phyloP scores from a whole-genome alignment of 2,797 vertebrate genomes.

The Luscinia luscinia region DNA sequence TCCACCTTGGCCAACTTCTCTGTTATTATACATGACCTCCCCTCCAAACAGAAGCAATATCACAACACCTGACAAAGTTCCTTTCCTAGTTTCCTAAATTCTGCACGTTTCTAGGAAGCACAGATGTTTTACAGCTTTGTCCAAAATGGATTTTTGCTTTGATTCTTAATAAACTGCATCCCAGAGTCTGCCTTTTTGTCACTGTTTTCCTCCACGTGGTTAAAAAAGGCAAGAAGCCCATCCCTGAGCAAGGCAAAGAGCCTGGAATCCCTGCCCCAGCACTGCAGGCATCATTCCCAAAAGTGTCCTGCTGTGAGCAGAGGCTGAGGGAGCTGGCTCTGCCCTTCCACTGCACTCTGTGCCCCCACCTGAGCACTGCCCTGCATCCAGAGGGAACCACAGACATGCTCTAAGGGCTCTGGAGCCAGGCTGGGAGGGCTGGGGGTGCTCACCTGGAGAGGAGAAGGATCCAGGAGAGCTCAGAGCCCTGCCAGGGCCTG shows the following conservation, averaged over 20 bases:
- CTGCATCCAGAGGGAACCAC: not conserved
- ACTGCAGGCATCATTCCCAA: not conserved
- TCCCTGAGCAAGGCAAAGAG: not conserved
- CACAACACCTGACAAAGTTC: not conserved
- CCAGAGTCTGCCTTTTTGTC: not conserved
- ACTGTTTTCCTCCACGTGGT: not conserved
- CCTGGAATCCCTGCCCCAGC: too few relatives aligned
- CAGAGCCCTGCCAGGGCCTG: accelerated
- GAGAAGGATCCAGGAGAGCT: not conserved
- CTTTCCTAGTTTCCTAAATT: not conserved
- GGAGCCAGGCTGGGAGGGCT: not conserved
- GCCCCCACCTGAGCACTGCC: not conserved
- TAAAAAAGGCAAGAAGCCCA: not conserved
- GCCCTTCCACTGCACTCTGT: not conserved
- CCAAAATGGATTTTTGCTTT: not conserved
- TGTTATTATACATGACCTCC: accelerated
- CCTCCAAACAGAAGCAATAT: not conserved
- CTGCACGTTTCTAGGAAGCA: not conserved
- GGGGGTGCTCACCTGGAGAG: too few relatives aligned
- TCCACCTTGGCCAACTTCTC: not conserved
- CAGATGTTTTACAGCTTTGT: not conserved
- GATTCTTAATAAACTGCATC: not conserved
- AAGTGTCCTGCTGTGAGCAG: not conserved
- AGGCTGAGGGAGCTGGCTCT: not conserved
- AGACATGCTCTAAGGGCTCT: not conserved